These are phyloP conservation scores for Siniperca knerii DNA, from an alignment of 2,113 vertebrate species.

Conservation along the genomic window DNA sequence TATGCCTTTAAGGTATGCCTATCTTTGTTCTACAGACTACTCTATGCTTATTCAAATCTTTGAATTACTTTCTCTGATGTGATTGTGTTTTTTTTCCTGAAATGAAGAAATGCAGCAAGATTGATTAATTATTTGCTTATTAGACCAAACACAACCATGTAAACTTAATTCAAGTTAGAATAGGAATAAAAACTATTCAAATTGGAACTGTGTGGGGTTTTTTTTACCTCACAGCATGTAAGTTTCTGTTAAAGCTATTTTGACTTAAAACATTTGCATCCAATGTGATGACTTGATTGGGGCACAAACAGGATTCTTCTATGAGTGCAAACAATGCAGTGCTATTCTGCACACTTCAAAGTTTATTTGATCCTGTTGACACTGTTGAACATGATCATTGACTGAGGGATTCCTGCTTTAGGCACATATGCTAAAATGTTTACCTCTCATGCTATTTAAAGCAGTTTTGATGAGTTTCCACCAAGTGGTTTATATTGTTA, in stretches of 20 bases:
- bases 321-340: background rate
- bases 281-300: background rate
- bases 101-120: background rate
- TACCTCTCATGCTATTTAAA: constrained; percentile 34
- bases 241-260: background rate
- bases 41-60: background rate
- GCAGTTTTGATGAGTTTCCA: constrained; percentile 21
- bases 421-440: constrained; percentile 15
- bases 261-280: background rate
- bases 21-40: background rate
- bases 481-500: constrained; percentile 12
- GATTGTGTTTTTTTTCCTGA: background rate
- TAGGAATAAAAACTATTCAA: background rate
- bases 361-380: background rate
- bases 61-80: background rate
- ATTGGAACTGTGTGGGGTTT: background rate
- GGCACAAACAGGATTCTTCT: background rate
- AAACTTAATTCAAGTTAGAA: background rate
- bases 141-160: background rate
- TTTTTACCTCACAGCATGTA: background rate
- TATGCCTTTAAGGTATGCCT: constrained; percentile 94
- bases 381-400: background rate
- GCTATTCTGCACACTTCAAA: background rate
- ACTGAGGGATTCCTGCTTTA: background rate
- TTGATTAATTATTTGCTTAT: background rate